Conservation (phyloP, 2,888 invertebrate genomes). For the Hydrotaea cyrtoneurina region DNA sequence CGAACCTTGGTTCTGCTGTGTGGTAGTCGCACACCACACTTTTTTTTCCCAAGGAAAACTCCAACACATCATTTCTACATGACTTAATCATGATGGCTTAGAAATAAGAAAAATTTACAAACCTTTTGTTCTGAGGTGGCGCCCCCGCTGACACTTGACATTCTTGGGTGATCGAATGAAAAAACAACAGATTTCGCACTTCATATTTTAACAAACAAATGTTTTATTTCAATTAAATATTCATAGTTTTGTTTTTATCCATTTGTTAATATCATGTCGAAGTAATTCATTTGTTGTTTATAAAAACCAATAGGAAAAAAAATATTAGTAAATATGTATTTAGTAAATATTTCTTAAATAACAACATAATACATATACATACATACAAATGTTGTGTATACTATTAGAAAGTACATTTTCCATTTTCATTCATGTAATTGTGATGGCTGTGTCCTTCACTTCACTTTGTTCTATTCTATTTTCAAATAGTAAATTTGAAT, state of each 20-base stretch:
- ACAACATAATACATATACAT: constrained; percentile 45
- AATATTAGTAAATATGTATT: constrained; percentile 21
- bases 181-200: constrained; percentile 30
- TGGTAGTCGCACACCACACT: no score
- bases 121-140: no score
- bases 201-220: constrained; percentile 69
- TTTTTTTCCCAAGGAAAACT: no score
- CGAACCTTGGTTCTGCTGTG: no score
- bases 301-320: constrained; percentile 69
- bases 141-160: no score
- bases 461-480: not conserved
- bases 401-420: not conserved
- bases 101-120: no score
- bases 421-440: not conserved
- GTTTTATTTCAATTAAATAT: constrained; percentile 59
- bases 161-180: no score
- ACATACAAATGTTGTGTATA: no score
- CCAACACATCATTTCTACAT: no score
- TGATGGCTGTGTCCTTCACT: not conserved
- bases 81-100: no score
- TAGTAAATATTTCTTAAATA: constrained; percentile 38
- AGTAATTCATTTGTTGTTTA: constrained; percentile 55
- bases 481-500: not conserved
- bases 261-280: constrained; percentile 68
- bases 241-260: constrained; percentile 60